phyloP scores from a whole-genome alignment of 2,797 vertebrate genomes.

The Sebastes alutus region DNA sequence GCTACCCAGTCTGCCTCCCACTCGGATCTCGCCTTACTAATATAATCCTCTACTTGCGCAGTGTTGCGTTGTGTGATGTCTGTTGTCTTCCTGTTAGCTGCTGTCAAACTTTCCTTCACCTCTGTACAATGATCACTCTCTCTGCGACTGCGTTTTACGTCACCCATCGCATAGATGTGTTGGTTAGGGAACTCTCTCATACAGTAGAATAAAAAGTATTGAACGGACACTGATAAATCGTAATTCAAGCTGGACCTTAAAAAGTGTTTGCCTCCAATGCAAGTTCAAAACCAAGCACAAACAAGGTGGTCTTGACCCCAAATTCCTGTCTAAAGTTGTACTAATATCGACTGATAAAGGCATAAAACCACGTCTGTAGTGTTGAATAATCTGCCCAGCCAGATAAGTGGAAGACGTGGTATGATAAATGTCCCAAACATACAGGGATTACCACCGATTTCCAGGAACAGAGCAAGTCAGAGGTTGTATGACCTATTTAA shows the following conservation, averaged over 20 bases:
- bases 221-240: not conserved
- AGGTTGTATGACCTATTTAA: slow-evolving; percentile 30
- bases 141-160: not conserved
- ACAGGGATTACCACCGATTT: slow-evolving; percentile 41
- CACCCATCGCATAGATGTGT: not conserved
- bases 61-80: not conserved
- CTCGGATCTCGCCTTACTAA: not conserved
- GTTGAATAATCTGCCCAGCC: slow-evolving; percentile 8
- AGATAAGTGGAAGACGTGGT: not conserved
- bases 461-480: slow-evolving; percentile 31
- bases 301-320: not conserved
- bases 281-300: not conserved
- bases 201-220: not conserved
- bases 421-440: slow-evolving; percentile 43
- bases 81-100: not conserved
- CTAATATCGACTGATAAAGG: not conserved
- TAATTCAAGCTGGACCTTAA: no score
- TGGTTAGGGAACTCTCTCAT: not conserved
- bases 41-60: not conserved
- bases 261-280: not conserved
- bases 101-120: not conserved
- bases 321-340: not conserved
- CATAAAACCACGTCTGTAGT: not conserved
- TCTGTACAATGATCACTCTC: not conserved
- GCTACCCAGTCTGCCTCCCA: slow-evolving; percentile 11